Conservation (phyloP, 1,140 invertebrate species). For the Archivesica marissinica region DNA sequence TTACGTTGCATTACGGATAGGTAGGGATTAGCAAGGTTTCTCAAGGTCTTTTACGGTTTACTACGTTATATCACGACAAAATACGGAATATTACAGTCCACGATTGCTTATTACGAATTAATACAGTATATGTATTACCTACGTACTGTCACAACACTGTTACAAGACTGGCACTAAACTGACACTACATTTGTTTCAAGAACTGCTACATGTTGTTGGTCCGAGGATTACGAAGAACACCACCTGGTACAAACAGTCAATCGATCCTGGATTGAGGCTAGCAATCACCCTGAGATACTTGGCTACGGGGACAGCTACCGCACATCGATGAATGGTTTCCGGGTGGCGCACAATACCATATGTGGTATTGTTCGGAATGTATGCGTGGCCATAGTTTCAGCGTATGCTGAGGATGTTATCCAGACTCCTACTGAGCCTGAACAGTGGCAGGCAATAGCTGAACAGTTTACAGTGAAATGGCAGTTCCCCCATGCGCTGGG, state of each 20-base stretch:
- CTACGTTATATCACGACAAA: no score
- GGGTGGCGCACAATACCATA: neutral
- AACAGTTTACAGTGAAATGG: no score
- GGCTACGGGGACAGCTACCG: neutral
- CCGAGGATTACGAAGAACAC: neutral
- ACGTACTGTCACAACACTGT: neutral
- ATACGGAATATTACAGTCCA: no score
- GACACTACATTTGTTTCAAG: neutral
- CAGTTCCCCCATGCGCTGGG: no score
- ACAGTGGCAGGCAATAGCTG: no score
- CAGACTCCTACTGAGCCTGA: no score
- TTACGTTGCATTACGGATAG: no score
- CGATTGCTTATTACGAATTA: no score
- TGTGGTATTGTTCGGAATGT: neutral
- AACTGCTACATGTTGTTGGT: neutral
- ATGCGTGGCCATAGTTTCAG: neutral
- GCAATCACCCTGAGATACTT: no score
- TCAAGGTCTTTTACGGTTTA: no score
- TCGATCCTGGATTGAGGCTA: no score
- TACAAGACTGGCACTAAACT: neutral
- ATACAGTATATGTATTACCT: no score
- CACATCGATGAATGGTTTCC: neutral
- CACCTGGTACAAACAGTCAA: neutral
- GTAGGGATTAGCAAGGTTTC: neutral
- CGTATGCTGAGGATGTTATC: constrained; percentile 26